Base-by-base conservation (phyloP, 1,140 invertebrate species). In the Drosophila obscura region DNA sequence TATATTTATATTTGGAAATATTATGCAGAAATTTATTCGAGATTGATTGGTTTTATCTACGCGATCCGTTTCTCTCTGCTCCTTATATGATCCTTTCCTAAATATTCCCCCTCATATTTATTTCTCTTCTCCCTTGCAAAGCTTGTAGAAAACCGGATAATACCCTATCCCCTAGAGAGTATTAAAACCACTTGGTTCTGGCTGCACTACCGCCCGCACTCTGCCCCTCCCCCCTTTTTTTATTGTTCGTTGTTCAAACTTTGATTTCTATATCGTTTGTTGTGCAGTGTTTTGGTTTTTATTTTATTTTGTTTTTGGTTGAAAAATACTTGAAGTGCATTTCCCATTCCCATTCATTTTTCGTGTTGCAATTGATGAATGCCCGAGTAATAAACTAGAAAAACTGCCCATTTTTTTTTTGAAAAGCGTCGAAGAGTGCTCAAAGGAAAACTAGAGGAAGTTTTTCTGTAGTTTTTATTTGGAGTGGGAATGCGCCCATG, bases 341-440 rank as follows among this genome's bases (percentile, higher is more conserved):
- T 81, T 81, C 82, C 62, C 35, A 39, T 39, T 39, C 35, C 13
- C 11, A 39, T 13, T 13, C 35, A 39, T 13, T 73, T 73, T 81
- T 62, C 45, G 52, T 65, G 61, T 62, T 73, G 75, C 80, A 61
- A 74, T 83, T 69, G 80, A 82, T 83, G 73, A 82, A 82, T 82
- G 75, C 56, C 57, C 49, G 63, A 63, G 80, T 82, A 83, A 79
- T 82, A 83, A 83, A 82, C 74, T 78, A 79, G 69, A 82, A 79
- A 83, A 81, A 83, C 35, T 82, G 69, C 75, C 55, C 75, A 74
- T 79, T 81, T 39, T 39, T 81, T 35, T 11, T 58, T 31, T 19
- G 64, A 35, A 43, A 48, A 68, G 65, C 53, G 64, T 57, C 64
- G 64, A 62, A 63, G 39, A 19, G 5, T 31, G 5, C 15, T 58